These are phyloP conservation scores for Sthenelais limicola DNA, from an alignment of 2,888 invertebrate genomes.

Conservation along the genomic window DNA sequence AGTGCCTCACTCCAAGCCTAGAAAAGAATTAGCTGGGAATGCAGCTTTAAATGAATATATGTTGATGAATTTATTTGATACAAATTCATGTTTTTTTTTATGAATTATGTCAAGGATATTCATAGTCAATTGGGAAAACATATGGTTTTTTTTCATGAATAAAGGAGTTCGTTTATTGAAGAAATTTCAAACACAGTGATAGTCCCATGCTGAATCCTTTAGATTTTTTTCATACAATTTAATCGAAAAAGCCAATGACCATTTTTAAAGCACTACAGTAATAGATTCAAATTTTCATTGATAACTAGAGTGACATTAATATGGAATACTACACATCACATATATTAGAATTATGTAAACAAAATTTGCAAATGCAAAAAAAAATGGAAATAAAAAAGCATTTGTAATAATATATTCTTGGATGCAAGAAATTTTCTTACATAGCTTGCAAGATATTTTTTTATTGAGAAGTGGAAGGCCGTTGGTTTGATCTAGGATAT, in stretches of 20 bases:
- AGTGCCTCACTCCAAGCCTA: too few relatives aligned
- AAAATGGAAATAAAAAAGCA: slow-evolving; percentile 37
- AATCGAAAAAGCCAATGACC: slow-evolving; percentile 42
- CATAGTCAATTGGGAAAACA: too few relatives aligned
- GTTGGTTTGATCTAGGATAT: slow-evolving; percentile 11
- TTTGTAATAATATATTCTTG: slow-evolving; percentile 36
- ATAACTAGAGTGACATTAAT: slow-evolving; percentile 35
- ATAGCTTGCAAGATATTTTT: slow-evolving; percentile 24
- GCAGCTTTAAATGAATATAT: too few relatives aligned
- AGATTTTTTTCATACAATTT: slow-evolving; percentile 36
- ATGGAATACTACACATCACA: slow-evolving; percentile 44
- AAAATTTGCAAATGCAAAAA: slow-evolving; percentile 41
- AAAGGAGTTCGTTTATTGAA: slow-evolving; percentile 44
- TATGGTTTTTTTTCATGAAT: slow-evolving; percentile 38
- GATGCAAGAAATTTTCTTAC: slow-evolving; percentile 36
- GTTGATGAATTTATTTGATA: too few relatives aligned
- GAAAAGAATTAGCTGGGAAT: too few relatives aligned
- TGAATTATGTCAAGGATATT: too few relatives aligned
- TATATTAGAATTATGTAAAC: slow-evolving; percentile 42
- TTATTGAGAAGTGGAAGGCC: slow-evolving; percentile 16
- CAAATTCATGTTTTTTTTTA: too few relatives aligned
- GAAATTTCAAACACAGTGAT: slow-evolving; percentile 43
- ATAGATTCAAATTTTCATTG: slow-evolving; percentile 28
- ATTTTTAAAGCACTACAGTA: slow-evolving; percentile 41
- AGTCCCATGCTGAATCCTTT: slow-evolving; percentile 21